Percentiles rank a stretch among this genome's conserved stretches.
Evolutionary conservation across 2,797 vertebrate species (phyloP).

Genomic region (Muraenolepis orangiensis): DNA sequence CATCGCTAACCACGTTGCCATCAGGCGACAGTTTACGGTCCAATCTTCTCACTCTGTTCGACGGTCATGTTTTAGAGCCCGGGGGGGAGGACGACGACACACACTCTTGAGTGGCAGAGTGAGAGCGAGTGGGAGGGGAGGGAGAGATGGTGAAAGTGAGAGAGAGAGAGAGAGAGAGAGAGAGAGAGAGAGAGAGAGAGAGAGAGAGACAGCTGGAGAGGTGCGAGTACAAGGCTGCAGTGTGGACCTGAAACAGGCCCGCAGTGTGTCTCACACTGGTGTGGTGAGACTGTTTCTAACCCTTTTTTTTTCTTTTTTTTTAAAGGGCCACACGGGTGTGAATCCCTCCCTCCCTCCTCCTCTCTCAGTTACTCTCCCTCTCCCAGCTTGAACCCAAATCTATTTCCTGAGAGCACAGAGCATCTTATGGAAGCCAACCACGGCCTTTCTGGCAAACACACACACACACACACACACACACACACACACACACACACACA

Average conservation of each 20-base stretch:
- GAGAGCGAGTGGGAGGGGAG: too few relatives aligned
- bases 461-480: too few relatives aligned
- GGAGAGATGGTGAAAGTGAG: slow-evolving; percentile 19
- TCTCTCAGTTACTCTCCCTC: too few relatives aligned
- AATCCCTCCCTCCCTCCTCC: slow-evolving; percentile 12
- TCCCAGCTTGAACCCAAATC: slow-evolving; percentile 17
- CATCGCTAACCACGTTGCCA: background rate
- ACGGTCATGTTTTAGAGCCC: background rate
- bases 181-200: slow-evolving; percentile 22
- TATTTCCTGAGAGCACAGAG: slow-evolving; percentile 17
- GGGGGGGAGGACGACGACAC: background rate
- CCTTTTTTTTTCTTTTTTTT: background rate
- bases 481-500: too few relatives aligned
- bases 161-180: slow-evolving; percentile 6
- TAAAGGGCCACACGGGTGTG: slow-evolving; percentile 16
- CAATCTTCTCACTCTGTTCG: background rate
- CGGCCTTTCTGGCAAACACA: slow-evolving; percentile 22
- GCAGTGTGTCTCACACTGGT: slow-evolving; percentile 44
- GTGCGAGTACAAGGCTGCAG: slow-evolving; percentile 63
- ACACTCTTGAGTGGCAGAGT: background rate
- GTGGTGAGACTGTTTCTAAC: background rate
- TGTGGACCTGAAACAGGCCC: slow-evolving; percentile 58
- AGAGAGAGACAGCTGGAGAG: slow-evolving; percentile 31
- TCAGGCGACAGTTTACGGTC: background rate
- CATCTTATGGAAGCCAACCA: background rate